Percentiles rank a stretch among this genome's conserved stretches.
Conservation (phyloP, 2,797 vertebrate species). For the Dryobates pubescens region DNA sequence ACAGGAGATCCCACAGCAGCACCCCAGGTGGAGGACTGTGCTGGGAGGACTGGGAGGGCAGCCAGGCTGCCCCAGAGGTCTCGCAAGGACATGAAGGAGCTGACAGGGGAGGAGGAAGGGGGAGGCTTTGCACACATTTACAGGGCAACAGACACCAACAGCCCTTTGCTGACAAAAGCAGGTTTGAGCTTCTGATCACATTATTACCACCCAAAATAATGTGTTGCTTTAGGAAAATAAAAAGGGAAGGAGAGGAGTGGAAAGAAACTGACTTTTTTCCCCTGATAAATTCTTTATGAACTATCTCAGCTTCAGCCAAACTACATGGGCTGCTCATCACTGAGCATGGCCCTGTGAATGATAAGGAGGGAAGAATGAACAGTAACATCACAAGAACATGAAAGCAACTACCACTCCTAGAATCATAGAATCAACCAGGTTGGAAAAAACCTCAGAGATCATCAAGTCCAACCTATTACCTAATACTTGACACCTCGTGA, state of each 20-base stretch:
- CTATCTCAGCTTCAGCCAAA: background rate
- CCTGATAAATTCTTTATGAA: background rate
- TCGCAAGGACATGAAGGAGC: background rate
- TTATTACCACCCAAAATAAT: background rate
- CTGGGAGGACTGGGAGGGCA: background rate
- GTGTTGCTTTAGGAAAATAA: background rate
- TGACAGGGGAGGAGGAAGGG: background rate
- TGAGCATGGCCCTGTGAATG: rapidly evolving
- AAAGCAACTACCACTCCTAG: background rate
- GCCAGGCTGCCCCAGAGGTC: background rate
- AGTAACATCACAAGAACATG: background rate
- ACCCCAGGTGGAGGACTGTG: background rate
- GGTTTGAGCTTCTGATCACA: background rate
- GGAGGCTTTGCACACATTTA: background rate
- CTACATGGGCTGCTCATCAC: background rate
- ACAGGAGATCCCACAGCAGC: background rate
- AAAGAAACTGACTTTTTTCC: background rate
- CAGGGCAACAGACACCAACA: background rate
- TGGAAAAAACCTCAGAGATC: no score
- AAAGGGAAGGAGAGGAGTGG: background rate
- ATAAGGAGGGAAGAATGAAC: background rate
- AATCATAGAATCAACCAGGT: no score
- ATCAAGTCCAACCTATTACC: no score
- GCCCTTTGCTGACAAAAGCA: background rate
- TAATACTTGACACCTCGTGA: no score